Percentiles rank a stretch among this genome's conserved stretches.
phyloP scores from a whole-genome alignment of 2,113 vertebrate genomes.

The Tichodroma muraria region DNA sequence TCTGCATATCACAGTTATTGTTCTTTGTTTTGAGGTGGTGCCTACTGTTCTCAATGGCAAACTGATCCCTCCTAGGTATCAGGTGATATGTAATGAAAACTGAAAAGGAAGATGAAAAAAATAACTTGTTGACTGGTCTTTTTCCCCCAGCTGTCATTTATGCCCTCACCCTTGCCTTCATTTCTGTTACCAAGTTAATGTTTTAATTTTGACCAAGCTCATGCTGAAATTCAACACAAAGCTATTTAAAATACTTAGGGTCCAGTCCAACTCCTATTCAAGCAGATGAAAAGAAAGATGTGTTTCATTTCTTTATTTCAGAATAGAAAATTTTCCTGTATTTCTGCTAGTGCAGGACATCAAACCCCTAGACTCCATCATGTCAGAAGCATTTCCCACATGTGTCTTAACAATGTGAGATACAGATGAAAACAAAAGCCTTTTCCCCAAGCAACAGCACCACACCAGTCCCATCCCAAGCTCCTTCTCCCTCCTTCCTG shows the following conservation, averaged over 20 bases:
- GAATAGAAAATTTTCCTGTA: background rate
- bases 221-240: background rate
- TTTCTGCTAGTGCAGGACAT: background rate
- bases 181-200: background rate
- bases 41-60: background rate
- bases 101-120: background rate
- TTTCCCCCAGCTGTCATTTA: background rate
- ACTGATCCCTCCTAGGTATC: background rate
- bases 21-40: background rate
- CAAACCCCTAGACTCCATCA: background rate
- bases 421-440: background rate
- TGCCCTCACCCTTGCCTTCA: background rate
- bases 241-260: background rate
- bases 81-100: background rate
- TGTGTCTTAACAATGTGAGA: fast-evolving
- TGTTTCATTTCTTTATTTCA: background rate
- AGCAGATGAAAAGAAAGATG: background rate
- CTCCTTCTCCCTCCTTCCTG: background rate
- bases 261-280: background rate
- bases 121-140: background rate
- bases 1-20: background rate
- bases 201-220: background rate
- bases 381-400: background rate
- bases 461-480: background rate
- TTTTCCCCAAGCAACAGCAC: background rate